These are phyloP conservation scores for Neoascia interrupta DNA, from an alignment of 2,888 invertebrate species.

Conservation along the genomic window DNA sequence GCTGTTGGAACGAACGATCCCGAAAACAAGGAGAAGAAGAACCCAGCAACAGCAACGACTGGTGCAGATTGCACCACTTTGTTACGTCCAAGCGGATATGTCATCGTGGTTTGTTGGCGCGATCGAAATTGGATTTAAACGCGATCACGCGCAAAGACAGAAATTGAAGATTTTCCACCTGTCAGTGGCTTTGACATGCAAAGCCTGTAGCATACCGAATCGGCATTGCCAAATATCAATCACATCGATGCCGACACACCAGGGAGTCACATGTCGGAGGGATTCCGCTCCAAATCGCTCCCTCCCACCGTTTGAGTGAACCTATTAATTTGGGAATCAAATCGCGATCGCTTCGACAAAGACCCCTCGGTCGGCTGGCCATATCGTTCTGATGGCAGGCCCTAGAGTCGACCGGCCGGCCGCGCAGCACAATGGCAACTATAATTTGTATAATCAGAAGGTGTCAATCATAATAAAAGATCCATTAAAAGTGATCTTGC, in stretches of 20 bases:
- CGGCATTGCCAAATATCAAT: slow-evolving; percentile 53
- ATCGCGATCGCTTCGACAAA: slow-evolving; percentile 48
- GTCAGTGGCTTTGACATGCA: slow-evolving; percentile 52
- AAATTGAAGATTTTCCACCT: slow-evolving; percentile 55
- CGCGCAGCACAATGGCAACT: slow-evolving; percentile 53
- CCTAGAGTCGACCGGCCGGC: slow-evolving; percentile 7
- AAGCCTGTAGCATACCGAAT: slow-evolving; percentile 50
- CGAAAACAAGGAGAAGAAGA: background rate
- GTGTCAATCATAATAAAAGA: slow-evolving; percentile 71
- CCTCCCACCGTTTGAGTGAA: slow-evolving; percentile 69
- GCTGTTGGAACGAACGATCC: slow-evolving; percentile 10
- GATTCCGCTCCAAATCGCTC: slow-evolving; percentile 10
- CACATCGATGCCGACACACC: slow-evolving; percentile 44
- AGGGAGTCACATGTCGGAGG: slow-evolving; percentile 16
- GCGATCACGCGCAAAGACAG: slow-evolving; percentile 51
- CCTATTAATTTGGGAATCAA: slow-evolving; percentile 78
- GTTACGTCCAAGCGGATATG: slow-evolving; percentile 37
- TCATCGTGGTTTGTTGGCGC: slow-evolving; percentile 34
- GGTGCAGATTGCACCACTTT: slow-evolving; percentile 23
- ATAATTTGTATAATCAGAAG: slow-evolving; percentile 70
- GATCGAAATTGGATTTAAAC: slow-evolving; percentile 64
- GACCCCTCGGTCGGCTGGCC: background rate
- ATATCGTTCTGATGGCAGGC: too few species aligned
- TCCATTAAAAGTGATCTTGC: slow-evolving; percentile 58
- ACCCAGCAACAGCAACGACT: background rate